A percentile compares a stretch with the other conserved stretches of the same genome.
Evolutionary conservation across 2,888 invertebrate species (phyloP).

Genomic region (Cryptocephalus primarius): DNA sequence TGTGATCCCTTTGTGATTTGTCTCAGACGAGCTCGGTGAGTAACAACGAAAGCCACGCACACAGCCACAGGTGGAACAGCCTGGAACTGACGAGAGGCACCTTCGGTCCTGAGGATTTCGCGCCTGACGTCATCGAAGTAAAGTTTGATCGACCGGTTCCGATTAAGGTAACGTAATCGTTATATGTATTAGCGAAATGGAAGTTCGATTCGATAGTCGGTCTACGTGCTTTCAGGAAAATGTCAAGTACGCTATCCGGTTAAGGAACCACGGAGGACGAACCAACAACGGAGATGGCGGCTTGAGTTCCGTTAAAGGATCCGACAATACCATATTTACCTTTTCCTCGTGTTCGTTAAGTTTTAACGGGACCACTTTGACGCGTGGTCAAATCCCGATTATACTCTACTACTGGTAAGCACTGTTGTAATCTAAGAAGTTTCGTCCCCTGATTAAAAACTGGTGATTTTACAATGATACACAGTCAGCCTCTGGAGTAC

Average conservation of each 20-base stretch:
- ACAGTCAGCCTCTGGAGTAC: conserved; percentile 34
- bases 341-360: conserved; percentile 87
- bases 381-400: conserved; percentile 89
- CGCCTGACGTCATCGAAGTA: conserved; percentile 79
- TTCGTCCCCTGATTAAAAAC: not conserved
- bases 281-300: conserved; percentile 95
- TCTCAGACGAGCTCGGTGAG: conserved; percentile 40
- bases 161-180: conserved; percentile 54
- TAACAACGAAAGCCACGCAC: conserved; percentile 42
- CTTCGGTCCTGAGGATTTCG: conserved; percentile 74
- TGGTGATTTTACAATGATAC: not conserved
- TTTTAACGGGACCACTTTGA: conserved; percentile 92
- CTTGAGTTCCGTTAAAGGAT: conserved; percentile 75
- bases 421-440: not conserved
- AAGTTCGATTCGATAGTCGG: not conserved
- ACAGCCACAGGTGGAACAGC: conserved; percentile 78
- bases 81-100: conserved; percentile 74
- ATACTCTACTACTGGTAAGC: conserved; percentile 75
- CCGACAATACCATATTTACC: conserved; percentile 84
- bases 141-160: conserved; percentile 83
- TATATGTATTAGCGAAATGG: not conserved
- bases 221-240: conserved; percentile 52
- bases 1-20: not conserved
- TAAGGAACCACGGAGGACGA: conserved; percentile 82
- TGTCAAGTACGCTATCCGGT: conserved; percentile 75